Evolutionary conservation across 2,113 vertebrate species (phyloP), one percentile per base, ranked within the genome.

Genomic region (Elgaria multicarinata): DNA sequence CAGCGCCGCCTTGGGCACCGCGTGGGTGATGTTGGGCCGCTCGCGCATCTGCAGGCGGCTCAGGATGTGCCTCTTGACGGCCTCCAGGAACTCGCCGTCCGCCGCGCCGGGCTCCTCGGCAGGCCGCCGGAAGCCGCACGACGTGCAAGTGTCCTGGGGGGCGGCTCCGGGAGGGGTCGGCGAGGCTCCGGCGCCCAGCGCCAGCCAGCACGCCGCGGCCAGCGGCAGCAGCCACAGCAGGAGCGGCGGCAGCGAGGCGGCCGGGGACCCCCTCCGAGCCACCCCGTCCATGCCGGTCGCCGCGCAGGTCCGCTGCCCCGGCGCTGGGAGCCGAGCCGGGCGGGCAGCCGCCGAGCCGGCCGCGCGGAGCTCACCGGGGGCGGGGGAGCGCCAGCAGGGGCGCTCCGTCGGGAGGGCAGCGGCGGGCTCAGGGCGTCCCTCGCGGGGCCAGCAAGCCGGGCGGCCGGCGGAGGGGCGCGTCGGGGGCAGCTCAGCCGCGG

Each of bases 21-120:
- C 98, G 92, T 99, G 99, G 33, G 98, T 99, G 97, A 99, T 99
- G 97, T 99, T 99, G 92, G 99, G 98, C 94, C 98, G 96, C 88
- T 98, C 98, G 88, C 98, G 96, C 98, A 99, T 98, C 97, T 99
- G 99, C 93, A 99, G 96, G 94, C 98, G 96, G 96, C 96, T 98
- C 94, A 99, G 96, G 90, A 99, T 99, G 97, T 99, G 99, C 92
- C 99, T 97, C 97, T 99, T 99, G 93, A 99, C 98, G 89, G 99
- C 99, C 96, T 99, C 99, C 97, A 99, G 90, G 92, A 99, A 98
- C 95, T 99, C 98, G 36, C 98, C 96, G 97, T 98, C 98, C 95
- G 98, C 90, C 78, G 97, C 95, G 92, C 98, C 98, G 90, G 98
- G 94, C 93, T 98, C 98, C 85, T 98, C 98, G 0, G 97, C 97